A percentile compares a stretch with the other conserved stretches of the same genome.
phyloP scores from a whole-genome alignment of 2,888 invertebrate species.

The Heterodera filipjevi region DNA sequence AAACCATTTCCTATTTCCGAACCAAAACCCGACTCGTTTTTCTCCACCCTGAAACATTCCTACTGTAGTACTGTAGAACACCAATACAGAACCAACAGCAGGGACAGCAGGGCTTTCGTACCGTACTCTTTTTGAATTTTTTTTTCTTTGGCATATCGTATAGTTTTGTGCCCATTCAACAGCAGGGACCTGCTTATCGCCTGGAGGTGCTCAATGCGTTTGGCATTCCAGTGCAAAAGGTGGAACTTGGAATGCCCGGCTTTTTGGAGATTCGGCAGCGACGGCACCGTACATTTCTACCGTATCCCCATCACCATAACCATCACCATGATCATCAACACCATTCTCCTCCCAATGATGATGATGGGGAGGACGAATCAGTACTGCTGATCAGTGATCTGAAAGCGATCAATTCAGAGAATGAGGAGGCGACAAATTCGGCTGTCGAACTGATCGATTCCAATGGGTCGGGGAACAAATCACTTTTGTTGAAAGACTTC shows the following conservation, averaged over 20 bases:
- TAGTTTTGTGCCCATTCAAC: not conserved
- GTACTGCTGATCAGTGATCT: slow-evolving; percentile 24
- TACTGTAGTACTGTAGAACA: no score
- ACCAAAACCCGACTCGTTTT: no score
- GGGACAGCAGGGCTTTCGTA: no score
- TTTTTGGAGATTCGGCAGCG: slow-evolving; percentile 30
- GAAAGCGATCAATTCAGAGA: slow-evolving; percentile 27
- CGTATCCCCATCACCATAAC: no score
- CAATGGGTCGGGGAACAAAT: slow-evolving; percentile 37
- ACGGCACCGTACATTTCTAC: not conserved
- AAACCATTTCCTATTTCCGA: no score
- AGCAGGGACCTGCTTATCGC: not conserved
- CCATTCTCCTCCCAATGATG: not conserved
- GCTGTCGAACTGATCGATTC: slow-evolving; percentile 42
- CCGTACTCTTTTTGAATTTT: no score
- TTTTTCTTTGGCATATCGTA: no score
- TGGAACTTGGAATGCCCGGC: slow-evolving; percentile 40
- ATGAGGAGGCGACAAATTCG: slow-evolving; percentile 27
- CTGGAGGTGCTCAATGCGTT: slow-evolving; percentile 40
- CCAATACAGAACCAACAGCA: no score
- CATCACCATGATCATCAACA: no score
- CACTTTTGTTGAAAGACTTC: slow-evolving; percentile 1
- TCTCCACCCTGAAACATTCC: no score
- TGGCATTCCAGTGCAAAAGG: slow-evolving; percentile 37
- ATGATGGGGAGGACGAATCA: not conserved